Conservation (phyloP, 1,140 invertebrate genomes). For the Scaptomyza graminum region DNA sequence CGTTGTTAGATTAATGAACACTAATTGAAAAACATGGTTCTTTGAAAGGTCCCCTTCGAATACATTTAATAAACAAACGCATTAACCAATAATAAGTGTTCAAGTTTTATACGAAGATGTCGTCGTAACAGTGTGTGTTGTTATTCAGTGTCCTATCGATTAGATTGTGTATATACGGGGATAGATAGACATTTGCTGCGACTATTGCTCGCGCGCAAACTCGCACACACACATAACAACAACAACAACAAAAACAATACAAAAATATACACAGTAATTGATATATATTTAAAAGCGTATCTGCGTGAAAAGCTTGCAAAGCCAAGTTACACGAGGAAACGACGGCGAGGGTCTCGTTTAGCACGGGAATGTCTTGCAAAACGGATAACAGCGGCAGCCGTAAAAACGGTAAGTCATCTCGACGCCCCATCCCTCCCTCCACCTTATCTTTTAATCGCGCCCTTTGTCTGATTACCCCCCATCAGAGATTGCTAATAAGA, state of each 20-base stretch:
- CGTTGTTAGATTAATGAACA: conserved; percentile 19
- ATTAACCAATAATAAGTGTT: conserved; percentile 11
- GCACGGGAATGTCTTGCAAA: conserved; percentile 23
- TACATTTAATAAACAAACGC: not conserved
- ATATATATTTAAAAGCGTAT: conserved; percentile 15
- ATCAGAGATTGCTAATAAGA: conserved; percentile 29
- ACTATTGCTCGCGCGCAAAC: conserved; percentile 38
- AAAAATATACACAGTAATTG: not conserved
- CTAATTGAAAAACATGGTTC: conserved; percentile 27
- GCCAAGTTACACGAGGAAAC: conserved; percentile 16
- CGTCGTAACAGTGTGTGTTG: not conserved
- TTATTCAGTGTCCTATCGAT: conserved; percentile 23
- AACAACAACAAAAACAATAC: no score
- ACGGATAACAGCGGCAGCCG: conserved; percentile 10
- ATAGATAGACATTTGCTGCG: conserved; percentile 1
- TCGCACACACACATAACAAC: conserved; percentile 13
- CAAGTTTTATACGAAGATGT: not conserved
- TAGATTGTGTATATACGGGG: conserved; percentile 30
- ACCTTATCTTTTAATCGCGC: not conserved
- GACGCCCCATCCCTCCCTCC: not conserved
- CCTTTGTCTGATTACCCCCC: not conserved
- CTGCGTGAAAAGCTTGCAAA: conserved; percentile 9
- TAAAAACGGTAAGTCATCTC: conserved; percentile 13
- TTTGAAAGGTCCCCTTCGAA: conserved; percentile 4
- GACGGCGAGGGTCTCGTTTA: not conserved